Base-by-base conservation (phyloP, 1,140 invertebrate genomes). In the Pararge aegeria region DNA sequence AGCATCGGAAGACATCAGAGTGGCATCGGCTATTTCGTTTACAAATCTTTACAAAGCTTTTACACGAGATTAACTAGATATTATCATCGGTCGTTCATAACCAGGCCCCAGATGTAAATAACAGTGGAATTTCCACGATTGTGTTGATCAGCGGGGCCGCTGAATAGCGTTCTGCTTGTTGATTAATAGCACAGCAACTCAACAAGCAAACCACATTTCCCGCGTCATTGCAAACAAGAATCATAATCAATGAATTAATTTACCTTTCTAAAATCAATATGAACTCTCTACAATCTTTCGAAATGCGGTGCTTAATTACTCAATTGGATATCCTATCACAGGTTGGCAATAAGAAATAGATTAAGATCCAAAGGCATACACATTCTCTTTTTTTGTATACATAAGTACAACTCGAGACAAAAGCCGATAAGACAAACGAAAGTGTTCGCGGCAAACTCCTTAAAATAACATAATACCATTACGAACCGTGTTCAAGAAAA, bases 111-210 rank as follows among this genome's bases (percentile, higher is more conserved):
- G 44, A 58, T 64, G 55, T 42, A 57, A 64, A 63, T 50, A 53
- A 21, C 38, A 44, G 37, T 29, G 21, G 30, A 60, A 63, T 68
- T 63, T 62, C 55, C 37, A 44, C 51, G 50, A 53, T 44, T 51
- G 38, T 16, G 56, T 61, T 55, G 56, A 68, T 68, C 55, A 68
- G 24, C 27, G 55, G 18, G 24, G 16, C 29, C 9, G 30, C 42
- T 63, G 60, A 65, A 68, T 68, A 68, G 59, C 61, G 38, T 59
- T 66, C 56, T 54, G 16, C 40, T 37, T 64, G 63, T 67, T 71
- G 63, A 71, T 61, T 66, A 53, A 71, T 58, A 63, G 50, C 64
- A 71, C 58, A 58, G 20, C 21, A 51, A 56, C 40, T 37, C 56
- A 51, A 63, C 24, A 42, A 64, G 55, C 38, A 42, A 42, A 42